phyloP scores from a whole-genome alignment of 2,888 invertebrate genomes.

The Heliconius sara region DNA sequence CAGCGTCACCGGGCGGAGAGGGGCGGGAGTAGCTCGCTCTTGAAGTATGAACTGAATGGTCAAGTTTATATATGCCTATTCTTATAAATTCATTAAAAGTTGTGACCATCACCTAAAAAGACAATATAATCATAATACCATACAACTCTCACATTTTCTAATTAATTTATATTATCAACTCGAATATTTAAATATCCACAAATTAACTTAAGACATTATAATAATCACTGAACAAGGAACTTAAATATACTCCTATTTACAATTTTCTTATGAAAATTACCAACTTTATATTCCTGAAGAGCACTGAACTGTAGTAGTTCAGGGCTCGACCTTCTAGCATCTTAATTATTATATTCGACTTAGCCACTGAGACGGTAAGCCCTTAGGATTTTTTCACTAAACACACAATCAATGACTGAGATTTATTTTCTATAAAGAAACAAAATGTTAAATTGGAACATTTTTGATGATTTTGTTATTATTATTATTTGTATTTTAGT shows the following conservation, averaged over 20 bases:
- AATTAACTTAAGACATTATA: neutral
- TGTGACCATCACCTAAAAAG: no score
- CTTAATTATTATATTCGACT: conserved; percentile 22
- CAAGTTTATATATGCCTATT: no score
- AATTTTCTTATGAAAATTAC: neutral
- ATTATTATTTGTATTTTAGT: no score
- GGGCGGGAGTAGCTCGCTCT: no score
- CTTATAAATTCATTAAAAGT: no score
- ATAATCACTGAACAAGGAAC: neutral
- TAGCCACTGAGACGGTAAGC: conserved; percentile 15
- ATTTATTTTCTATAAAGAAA: neutral
- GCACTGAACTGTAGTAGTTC: conserved; percentile 4
- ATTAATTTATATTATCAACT: no score
- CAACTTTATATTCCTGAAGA: conserved; percentile 16
- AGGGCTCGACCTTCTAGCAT: conserved; percentile 20
- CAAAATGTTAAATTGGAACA: neutral
- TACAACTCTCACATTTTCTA: neutral
- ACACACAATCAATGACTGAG: conserved; percentile 20
- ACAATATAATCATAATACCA: no score
- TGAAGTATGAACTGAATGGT: no score
- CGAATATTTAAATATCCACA: neutral
- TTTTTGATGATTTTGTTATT: no score
- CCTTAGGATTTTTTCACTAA: conserved; percentile 14
- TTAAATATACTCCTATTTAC: neutral
- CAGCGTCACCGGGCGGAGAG: no score